Percentiles rank a stretch among this genome's conserved stretches.
Conservation (phyloP, 2,113 vertebrate species). For the Uria lomvia region DNA sequence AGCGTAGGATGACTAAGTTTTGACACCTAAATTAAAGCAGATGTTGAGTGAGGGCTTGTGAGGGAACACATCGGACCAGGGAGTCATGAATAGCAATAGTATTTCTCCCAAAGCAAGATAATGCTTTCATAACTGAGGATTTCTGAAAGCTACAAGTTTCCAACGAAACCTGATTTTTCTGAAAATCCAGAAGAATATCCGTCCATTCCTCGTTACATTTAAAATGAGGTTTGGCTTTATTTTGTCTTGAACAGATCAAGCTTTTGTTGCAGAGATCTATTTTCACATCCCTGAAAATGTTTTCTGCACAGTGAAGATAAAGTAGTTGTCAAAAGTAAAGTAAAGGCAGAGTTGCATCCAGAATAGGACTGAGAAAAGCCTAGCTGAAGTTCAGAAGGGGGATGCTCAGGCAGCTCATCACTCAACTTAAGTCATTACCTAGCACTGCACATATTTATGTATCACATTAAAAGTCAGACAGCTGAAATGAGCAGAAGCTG, state of each 20-base stretch:
- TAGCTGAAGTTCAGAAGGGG: background rate
- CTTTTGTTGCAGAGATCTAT: background rate
- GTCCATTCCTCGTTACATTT: background rate
- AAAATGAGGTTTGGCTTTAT: background rate
- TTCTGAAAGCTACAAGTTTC: background rate
- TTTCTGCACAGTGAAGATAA: background rate
- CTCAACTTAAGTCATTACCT: background rate
- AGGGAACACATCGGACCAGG: background rate
- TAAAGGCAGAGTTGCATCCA: background rate
- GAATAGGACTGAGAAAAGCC: background rate
- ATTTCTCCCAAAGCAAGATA: background rate
- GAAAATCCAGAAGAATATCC: background rate
- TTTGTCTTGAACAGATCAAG: background rate
- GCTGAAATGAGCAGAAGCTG: background rate
- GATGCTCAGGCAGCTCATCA: background rate
- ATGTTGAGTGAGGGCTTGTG: background rate
- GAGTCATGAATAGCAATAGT: background rate
- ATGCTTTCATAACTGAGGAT: background rate
- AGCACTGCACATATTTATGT: background rate
- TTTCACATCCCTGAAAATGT: background rate
- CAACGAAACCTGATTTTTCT: background rate
- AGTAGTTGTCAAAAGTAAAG: background rate
- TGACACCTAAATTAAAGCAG: background rate
- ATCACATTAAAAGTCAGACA: background rate
- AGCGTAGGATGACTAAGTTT: background rate